Evolutionary conservation across 92 coral and sea anemone species (phyloP).

Genomic region (Metridium senile): DNA sequence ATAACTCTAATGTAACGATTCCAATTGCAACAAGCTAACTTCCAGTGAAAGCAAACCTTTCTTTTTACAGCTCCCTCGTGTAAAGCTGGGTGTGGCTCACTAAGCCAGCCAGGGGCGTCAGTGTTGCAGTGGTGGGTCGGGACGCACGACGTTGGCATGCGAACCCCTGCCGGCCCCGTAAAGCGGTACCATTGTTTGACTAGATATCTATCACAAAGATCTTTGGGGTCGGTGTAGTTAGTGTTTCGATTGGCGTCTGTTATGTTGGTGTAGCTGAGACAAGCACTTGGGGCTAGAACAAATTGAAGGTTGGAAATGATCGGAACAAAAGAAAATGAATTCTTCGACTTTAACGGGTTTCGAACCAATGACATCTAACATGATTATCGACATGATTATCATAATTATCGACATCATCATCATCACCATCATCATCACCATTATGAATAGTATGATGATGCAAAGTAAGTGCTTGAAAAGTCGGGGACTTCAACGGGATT

Average conservation of each 20-base stretch:
- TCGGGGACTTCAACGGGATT: too few relatives aligned
- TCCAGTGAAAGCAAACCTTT: constrained; percentile 33
- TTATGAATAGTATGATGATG: too few relatives aligned
- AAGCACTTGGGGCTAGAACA: not conserved
- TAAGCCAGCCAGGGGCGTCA: constrained; percentile 39
- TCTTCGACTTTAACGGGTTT: not conserved
- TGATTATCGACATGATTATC: too few relatives aligned
- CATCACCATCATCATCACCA: too few relatives aligned
- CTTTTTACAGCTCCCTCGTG: constrained; percentile 6
- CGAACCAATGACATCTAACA: not conserved
- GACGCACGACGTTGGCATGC: constrained; percentile 33
- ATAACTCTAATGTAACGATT: not conserved
- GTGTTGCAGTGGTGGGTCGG: constrained; percentile 26
- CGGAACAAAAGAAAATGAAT: not conserved
- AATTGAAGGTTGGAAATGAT: not conserved
- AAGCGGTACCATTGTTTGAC: constrained; percentile 7
- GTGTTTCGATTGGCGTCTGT: constrained; percentile 12
- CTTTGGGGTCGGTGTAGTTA: not conserved
- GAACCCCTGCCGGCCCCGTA: constrained; percentile 19
- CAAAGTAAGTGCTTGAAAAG: too few relatives aligned
- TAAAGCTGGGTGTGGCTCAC: constrained; percentile 21
- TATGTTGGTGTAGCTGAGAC: constrained; percentile 11
- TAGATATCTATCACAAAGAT: constrained; percentile 13
- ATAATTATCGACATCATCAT: too few relatives aligned
- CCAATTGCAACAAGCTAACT: constrained; percentile 25